Conservation (phyloP, 1,140 invertebrate genomes). For the Penaeus vannamei region DNA sequence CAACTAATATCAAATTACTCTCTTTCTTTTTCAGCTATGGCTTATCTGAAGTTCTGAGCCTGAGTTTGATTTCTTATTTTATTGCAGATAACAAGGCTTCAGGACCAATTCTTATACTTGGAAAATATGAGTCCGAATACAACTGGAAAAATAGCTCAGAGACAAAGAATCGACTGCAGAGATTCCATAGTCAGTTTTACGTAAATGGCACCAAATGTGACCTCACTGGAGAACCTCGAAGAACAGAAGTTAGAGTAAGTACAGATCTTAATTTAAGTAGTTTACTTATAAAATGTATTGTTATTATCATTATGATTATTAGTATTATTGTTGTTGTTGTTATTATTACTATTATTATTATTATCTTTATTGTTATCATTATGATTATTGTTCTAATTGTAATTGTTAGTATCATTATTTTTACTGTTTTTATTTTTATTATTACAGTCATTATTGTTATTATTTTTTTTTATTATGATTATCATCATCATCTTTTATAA, state of each 20-base stretch:
- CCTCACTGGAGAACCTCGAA: conserved; percentile 71
- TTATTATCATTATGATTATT: background rate
- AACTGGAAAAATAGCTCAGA: conserved; percentile 72
- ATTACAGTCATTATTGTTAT: no score
- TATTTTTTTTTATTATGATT: no score
- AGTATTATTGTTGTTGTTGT: no score
- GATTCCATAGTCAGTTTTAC: conserved; percentile 74
- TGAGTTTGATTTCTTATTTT: conserved; percentile 12
- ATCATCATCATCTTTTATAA: no score
- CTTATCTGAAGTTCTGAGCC: background rate
- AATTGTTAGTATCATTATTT: no score
- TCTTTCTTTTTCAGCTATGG: background rate
- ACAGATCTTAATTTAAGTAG: background rate
- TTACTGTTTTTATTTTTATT: no score
- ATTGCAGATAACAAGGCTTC: conserved; percentile 72
- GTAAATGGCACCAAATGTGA: conserved; percentile 74
- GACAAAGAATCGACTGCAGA: conserved; percentile 68
- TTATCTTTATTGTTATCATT: no score
- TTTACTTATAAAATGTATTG: background rate
- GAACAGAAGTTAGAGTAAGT: conserved; percentile 73
- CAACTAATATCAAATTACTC: background rate
- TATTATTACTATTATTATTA: no score
- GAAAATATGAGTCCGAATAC: conserved; percentile 73
- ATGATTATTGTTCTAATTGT: no score
- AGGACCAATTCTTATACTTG: conserved; percentile 73